These are phyloP conservation scores for Trichomalopsis sarcophagae DNA, from an alignment of 1,140 invertebrate species.

Conservation along the genomic window DNA sequence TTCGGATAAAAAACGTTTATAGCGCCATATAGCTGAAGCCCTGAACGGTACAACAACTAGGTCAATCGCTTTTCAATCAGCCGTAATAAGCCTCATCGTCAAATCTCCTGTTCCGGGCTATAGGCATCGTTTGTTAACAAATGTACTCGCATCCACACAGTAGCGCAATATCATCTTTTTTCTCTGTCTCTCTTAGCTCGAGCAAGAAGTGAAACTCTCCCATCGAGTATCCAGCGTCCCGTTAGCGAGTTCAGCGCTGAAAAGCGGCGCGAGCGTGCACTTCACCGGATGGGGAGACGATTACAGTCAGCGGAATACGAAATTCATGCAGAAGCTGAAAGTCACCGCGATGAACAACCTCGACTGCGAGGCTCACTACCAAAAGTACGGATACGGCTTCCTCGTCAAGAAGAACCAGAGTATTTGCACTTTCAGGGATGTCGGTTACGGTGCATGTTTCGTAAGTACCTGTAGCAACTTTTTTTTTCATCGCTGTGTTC, in stretches of 20 bases:
- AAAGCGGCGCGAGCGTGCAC: background rate
- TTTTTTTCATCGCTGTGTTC: too few relatives aligned
- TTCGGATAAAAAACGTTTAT: background rate
- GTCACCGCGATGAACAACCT: background rate
- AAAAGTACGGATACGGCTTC: constrained; percentile 14
- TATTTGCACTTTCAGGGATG: background rate
- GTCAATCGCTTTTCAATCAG: background rate
- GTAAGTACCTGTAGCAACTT: background rate
- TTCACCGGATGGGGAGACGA: constrained; percentile 34
- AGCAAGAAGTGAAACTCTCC: background rate
- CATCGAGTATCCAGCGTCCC: background rate
- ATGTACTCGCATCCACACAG: background rate
- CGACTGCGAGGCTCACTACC: background rate
- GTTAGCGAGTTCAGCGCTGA: background rate
- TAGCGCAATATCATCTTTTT: background rate
- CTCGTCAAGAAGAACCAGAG: background rate
- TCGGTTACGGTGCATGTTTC: constrained; percentile 1
- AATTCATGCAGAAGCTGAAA: constrained; percentile 17
- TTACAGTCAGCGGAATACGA: constrained; percentile 21
- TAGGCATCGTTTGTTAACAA: background rate
- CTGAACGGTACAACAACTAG: background rate
- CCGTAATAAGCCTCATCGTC: too few relatives aligned
- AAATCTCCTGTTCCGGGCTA: too few relatives aligned
- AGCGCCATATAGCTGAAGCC: background rate
- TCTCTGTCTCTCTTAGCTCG: background rate